Base-by-base conservation (phyloP, 2,888 invertebrate genomes). In the Melanotus villosus region DNA sequence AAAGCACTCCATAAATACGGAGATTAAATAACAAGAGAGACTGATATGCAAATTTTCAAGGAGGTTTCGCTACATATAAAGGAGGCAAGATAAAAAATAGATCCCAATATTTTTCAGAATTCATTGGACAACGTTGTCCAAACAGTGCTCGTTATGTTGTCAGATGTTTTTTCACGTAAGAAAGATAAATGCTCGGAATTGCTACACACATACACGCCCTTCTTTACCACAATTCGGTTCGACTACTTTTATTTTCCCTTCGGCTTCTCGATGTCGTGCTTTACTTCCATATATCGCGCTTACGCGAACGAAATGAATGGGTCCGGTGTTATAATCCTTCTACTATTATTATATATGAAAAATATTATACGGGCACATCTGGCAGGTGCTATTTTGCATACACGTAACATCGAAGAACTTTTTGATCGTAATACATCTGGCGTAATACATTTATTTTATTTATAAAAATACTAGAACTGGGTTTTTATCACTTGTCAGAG, bases 141-240 rank as follows among this genome's bases (percentile, higher is more conserved):
- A 68, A 63, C 68, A 68, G 63, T 63, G 63, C 63, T 68, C 63
- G 68, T 68, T 68, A 68, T 58, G 58, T 52, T 68, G 68, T 64
- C 68, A 73, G 71, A 70, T 72, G 70, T 57, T 71, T 70, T 56
- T 59, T 68, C 62, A 73, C 70, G 70, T 74, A 73, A 73, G 73
- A 59, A 75, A 75, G 75, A 75, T 75, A 74, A 73, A 75, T 73
- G 73, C 67, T 56, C 68, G 56, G 68, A 73, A 75, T 73, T 74
- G 72, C 69, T 71, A 73, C 14, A 34, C 36, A 58, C 26, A 38
- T 38, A 56, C 58, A 45, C 34, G 59, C 59, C 59, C 45, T 59
- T 45, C 19, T 54, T 66, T 3, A 9, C 32, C 26, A 58, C 50
- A 65, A 45, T 57, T 65, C 34, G 41, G 52, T 43, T 54, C 18